These are phyloP conservation scores for Enteromius trimaculatus DNA, from an alignment of 2,797 vertebrate genomes.

Conservation along the genomic window DNA sequence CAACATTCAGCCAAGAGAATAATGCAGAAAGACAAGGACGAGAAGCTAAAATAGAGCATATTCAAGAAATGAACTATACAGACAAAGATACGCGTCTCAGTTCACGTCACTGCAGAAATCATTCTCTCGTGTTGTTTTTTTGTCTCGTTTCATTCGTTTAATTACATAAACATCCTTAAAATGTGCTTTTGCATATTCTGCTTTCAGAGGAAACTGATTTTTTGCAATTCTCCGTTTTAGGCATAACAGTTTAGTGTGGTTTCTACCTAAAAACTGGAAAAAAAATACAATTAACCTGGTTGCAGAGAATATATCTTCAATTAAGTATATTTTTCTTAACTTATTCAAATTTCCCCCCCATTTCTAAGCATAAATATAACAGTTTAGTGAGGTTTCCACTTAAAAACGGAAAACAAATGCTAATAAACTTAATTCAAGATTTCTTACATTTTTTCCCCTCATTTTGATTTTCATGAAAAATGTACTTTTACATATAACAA, in stretches of 20 bases:
- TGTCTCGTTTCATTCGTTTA: not conserved
- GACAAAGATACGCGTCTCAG: constrained; percentile 51
- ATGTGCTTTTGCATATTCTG: not conserved
- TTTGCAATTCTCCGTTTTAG: not conserved
- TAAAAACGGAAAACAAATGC: not conserved
- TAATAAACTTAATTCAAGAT: not conserved
- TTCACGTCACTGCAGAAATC: constrained; percentile 47
- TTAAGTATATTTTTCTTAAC: not conserved
- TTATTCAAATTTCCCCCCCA: not conserved
- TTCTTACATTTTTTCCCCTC: too few relatives aligned
- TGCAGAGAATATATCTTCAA: not conserved
- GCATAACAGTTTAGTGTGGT: not conserved
- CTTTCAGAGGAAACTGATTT: not conserved
- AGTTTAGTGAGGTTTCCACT: not conserved
- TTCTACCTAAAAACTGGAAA: not conserved
- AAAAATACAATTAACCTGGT: not conserved
- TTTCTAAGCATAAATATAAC: not conserved
- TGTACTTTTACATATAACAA: not conserved
- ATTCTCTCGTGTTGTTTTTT: not conserved
- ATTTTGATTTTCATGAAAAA: not conserved
- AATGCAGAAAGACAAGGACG: constrained; percentile 72
- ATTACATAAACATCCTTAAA: not conserved
- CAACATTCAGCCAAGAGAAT: constrained; percentile 70
- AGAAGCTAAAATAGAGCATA: constrained; percentile 57
- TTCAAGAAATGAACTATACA: constrained; percentile 65